A percentile compares a stretch with the other conserved stretches of the same genome.
phyloP scores from a whole-genome alignment of 2,888 invertebrate genomes.

The Tipula helvola region DNA sequence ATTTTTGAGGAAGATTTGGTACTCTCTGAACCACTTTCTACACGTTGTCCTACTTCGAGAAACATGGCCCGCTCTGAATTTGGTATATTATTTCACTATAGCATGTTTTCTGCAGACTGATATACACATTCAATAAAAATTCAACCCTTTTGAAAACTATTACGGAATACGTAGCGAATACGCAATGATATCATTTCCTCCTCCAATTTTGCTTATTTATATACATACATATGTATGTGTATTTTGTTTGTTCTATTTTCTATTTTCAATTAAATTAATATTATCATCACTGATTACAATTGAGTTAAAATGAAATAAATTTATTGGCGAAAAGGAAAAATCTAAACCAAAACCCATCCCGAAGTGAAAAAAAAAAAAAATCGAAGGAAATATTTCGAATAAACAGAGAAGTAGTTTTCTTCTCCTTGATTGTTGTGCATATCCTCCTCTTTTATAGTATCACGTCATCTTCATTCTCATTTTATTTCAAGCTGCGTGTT shows the following conservation, averaged over 20 bases:
- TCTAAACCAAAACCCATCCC: not conserved
- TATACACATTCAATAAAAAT: not conserved
- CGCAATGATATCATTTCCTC: not conserved
- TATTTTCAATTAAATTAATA: constrained; percentile 4
- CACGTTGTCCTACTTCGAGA: too few species aligned
- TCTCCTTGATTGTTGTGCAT: not conserved
- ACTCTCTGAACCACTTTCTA: too few species aligned
- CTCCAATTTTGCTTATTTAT: not conserved
- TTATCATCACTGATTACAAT: constrained; percentile 4
- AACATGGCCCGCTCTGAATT: too few species aligned
- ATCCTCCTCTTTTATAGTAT: not conserved
- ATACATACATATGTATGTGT: not conserved
- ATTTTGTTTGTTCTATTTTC: not conserved
- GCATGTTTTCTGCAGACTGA: too few species aligned
- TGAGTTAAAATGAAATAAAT: not conserved
- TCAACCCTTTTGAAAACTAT: not conserved
- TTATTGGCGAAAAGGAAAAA: not conserved
- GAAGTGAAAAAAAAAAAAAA: not conserved
- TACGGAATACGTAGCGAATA: not conserved
- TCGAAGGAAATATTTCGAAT: not conserved
- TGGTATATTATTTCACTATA: too few species aligned
- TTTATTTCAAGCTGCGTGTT: not conserved
- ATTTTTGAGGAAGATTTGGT: too few species aligned
- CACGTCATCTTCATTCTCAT: not conserved
- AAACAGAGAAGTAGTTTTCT: not conserved